These are phyloP conservation scores for Rallus limicola DNA, from an alignment of 2,113 vertebrate genomes.

Conservation along the genomic window DNA sequence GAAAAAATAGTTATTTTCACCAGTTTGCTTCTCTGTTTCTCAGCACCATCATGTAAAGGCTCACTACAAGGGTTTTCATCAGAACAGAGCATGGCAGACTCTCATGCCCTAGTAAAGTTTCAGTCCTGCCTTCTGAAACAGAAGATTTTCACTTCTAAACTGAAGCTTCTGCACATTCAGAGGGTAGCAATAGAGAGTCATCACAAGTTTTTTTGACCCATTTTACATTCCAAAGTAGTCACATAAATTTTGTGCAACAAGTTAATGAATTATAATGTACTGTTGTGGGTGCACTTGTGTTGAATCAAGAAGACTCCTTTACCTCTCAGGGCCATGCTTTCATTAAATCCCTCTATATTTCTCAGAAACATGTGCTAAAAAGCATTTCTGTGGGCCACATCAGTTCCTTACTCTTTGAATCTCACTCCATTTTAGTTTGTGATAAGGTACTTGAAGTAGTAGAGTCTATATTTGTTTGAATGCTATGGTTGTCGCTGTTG, in stretches of 20 bases:
- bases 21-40: neutral
- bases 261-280: neutral
- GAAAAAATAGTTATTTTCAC: neutral
- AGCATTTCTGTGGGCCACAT: neutral
- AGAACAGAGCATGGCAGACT: neutral
- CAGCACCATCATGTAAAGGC: neutral
- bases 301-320: neutral
- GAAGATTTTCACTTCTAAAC: neutral
- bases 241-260: neutral
- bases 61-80: neutral
- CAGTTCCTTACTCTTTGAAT: neutral
- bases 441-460: neutral
- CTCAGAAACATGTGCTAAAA: neutral
- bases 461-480: neutral
- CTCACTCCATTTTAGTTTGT: neutral
- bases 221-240: neutral
- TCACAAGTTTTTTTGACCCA: neutral
- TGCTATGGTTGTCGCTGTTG: neutral
- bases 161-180: neutral
- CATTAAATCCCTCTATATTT: neutral
- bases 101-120: neutral
- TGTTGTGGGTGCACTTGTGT: neutral
- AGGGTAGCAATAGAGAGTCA: neutral
- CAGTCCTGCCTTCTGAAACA: neutral
- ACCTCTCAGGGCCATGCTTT: neutral